Base-by-base conservation (phyloP, 2,888 invertebrate species). In the Anodontia alba region DNA sequence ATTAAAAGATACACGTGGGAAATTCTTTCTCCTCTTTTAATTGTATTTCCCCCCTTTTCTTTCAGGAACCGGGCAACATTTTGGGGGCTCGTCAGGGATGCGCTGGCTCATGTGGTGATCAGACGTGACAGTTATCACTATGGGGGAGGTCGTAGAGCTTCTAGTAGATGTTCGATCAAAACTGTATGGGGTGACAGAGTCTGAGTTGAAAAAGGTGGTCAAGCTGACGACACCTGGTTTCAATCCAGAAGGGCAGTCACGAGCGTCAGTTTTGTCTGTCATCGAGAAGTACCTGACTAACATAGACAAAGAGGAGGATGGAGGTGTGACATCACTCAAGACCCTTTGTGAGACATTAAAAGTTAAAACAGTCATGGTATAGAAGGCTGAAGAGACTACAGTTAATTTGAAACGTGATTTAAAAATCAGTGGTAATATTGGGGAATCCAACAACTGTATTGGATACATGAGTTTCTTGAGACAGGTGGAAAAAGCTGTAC, bases 401-500 rank as follows among this genome's bases (percentile, higher is more conserved):
- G 20, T 46, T 8, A 46, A 7, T 3, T 46, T 20, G 17, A 62
- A 33, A 43, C 38, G 42, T 29, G 42, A 69, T 1, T 69, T 69
- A 15, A 69, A 69, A n/a, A 69, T 69, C 12, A 43, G 7, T 1
- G 42, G 69, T 1, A 23, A 42, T 17, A 46, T 69, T 23, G 43
- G 69, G 1, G 69, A 69, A 12, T 7, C 42, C 8, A 10, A 7
- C 7, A 42, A 42, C 42, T 42, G 42, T 42, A 42, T 42, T 10
- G 42, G 42, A 15, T 42, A 42, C 15, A 42, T 42, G 42, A 42
- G 42, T 42, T 42, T 42, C 23, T 0, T 57, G 66, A 29, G 76
- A 20, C 77, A 81, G 33, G 51, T 81, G 7, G 38, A 62, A 36
- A 67, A 42, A 31, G 76, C 75, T 7, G 7, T 8, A 5, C 31